Percentiles rank a stretch among this genome's conserved stretches.
Evolutionary conservation across 2,888 invertebrate species (phyloP).

Genomic region (Melanostoma scalare): DNA sequence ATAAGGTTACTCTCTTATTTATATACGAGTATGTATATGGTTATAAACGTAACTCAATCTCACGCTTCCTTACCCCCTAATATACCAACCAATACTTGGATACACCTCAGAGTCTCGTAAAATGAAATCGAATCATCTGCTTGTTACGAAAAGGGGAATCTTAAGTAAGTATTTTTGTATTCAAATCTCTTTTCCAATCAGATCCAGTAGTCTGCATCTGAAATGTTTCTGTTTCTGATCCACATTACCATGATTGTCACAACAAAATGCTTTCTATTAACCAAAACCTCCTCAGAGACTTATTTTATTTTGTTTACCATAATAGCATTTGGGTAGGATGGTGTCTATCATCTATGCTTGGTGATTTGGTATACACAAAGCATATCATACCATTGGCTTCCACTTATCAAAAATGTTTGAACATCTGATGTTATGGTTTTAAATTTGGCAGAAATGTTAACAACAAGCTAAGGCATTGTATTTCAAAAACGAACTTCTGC

Average conservation of each 20-base stretch:
- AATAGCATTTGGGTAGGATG: not conserved
- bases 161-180: conserved; percentile 16
- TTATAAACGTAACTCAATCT: conserved; percentile 50
- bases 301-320: not conserved
- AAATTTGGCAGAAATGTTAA: not conserved
- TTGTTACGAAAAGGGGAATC: not conserved
- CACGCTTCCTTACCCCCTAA: conserved; percentile 33
- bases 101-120: not conserved
- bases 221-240: conserved; percentile 30
- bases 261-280: conserved; percentile 30
- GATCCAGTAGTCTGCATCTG: conserved; percentile 21
- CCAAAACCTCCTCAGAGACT: not conserved
- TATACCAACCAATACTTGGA: not conserved
- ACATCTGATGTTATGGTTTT: conserved; percentile 12
- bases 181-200: conserved; percentile 38
- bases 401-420: conserved; percentile 24
- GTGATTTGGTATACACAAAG: not conserved
- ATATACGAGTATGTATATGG: not conserved
- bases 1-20: conserved; percentile 6
- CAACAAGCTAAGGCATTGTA: not conserved
- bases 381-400: conserved; percentile 1
- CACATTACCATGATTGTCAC: conserved; percentile 53
- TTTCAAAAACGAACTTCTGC: not conserved
- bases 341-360: too few relatives aligned
- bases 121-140: conserved; percentile 27